Percentiles rank a stretch among this genome's conserved stretches.
phyloP scores from a whole-genome alignment of 2,888 invertebrate species.

The Candidula unifasciata region DNA sequence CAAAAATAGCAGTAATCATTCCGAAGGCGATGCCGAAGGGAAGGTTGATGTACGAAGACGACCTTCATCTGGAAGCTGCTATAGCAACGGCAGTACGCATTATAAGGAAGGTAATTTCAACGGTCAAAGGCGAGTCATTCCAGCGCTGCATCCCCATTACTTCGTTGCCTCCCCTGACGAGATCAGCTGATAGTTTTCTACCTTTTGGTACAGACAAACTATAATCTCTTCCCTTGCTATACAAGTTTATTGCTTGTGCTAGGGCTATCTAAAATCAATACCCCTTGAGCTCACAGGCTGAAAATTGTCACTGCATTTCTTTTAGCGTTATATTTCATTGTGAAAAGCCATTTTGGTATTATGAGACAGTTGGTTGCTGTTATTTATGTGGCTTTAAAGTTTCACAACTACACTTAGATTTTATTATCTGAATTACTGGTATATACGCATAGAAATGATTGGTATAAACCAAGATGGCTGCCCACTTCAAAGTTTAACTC shows the following conservation, averaged over 20 bases:
- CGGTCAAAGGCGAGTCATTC: slow-evolving; percentile 51
- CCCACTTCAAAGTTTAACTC: no score
- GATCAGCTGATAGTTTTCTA: slow-evolving; percentile 39
- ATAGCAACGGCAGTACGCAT: slow-evolving; percentile 41
- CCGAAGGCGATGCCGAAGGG: background rate
- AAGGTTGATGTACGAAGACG: slow-evolving; percentile 33
- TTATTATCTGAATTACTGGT: no score
- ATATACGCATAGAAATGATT: no score
- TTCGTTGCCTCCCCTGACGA: slow-evolving; percentile 48
- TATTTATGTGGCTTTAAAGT: no score
- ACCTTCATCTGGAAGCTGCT: slow-evolving; percentile 46
- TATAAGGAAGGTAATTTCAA: slow-evolving; percentile 43
- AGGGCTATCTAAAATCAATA: background rate
- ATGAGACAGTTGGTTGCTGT: no score
- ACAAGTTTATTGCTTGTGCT: slow-evolving; percentile 8
- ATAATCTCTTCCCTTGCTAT: background rate
- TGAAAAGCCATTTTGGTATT: no score
- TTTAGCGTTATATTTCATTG: no score
- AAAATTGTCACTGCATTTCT: background rate
- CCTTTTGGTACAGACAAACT: background rate
- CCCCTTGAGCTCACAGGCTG: background rate
- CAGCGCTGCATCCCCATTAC: slow-evolving; percentile 55
- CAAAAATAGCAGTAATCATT: slow-evolving; percentile 26
- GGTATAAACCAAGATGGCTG: no score
- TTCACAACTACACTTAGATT: no score